These are phyloP conservation scores for Daubentonia madagascariensis DNA, from an alignment of 2,113 vertebrate species.

Conservation along the genomic window DNA sequence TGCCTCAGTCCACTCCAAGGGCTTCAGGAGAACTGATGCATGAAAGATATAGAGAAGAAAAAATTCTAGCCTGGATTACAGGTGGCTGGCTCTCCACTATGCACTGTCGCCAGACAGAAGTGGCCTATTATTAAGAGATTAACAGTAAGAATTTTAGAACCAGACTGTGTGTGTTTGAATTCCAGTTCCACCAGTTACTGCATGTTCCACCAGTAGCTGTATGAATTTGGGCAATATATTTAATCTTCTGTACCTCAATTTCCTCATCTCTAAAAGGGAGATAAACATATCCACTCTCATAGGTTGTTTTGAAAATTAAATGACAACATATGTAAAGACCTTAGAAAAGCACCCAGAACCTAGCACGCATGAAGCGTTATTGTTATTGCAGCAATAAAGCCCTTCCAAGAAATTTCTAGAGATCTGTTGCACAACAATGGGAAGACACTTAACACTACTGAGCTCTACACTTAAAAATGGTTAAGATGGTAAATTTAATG, in stretches of 20 bases:
- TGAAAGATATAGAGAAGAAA: neutral
- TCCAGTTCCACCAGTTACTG: neutral
- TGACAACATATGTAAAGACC: neutral
- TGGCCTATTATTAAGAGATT: neutral
- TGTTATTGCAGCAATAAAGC: neutral
- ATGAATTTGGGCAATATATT: neutral
- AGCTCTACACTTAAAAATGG: neutral
- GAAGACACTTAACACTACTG: neutral
- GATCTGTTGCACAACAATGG: neutral
- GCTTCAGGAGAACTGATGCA: neutral
- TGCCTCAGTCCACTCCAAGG: neutral
- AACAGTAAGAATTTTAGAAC: neutral
- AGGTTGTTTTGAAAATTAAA: neutral
- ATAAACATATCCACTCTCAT: neutral
- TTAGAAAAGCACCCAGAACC: neutral
- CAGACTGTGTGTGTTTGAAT: neutral
- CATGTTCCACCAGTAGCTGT: neutral
- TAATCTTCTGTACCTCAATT: neutral
- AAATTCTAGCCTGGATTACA: neutral
- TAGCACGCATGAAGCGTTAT: neutral
- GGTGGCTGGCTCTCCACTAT: neutral
- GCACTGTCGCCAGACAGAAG: neutral
- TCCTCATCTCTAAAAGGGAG: neutral
- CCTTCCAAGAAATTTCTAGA: neutral
- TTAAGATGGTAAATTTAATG: neutral